Base-by-base conservation (phyloP, 2,888 invertebrate species). In the Leucozona laternaria region DNA sequence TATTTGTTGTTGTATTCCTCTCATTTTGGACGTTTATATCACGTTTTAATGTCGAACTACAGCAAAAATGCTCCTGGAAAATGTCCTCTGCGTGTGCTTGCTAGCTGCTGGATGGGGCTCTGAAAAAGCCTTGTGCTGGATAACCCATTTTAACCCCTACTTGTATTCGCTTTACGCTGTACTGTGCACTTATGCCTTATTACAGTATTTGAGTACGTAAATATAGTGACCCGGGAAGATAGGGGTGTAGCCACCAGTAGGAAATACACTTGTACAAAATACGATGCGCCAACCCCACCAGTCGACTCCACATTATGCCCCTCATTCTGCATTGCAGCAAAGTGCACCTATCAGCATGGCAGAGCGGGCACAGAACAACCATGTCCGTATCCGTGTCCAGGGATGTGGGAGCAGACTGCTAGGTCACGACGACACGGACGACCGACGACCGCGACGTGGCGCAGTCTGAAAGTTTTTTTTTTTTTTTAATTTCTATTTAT, bases 141-240 rank as follows among this genome's bases (percentile, higher is more conserved):
- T 72, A 60, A 77, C 68, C 70, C 28, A 64, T 64, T 43, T 64
- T 17, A 64, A 45, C 37, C 25, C 28, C 20, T 60, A n/a, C 53
- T 75, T 71, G 76, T 62, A 53, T 15, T 50, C 6, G 11, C n/a
- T n/a, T 31, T 7, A 31, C 8, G 6, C 7, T 3, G 1, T 28
- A 8, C 70, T 57, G 50, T 68, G 72, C 84, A 72, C 76, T 85
- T 85, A 72, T 72, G 64, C 60, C 72, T 76, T 76, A 79, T 85
- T 85, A 85, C 81, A 81, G 77, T 73, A 78, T 85, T 81, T 28
- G 62, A 81, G 80, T 80, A 68, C 81, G 85, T 80, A 81, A 80
- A 85, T 72, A 85, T 66, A 79, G 77, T 55, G 71, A 77, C 45
- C 57, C 76, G 34, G 31, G 22, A 66, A 77, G 79, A 72, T 58